Evolutionary conservation across 1,140 invertebrate genomes (phyloP), one percentile per base, ranked within the genome.

Genomic region (Ceratitis capitata): DNA sequence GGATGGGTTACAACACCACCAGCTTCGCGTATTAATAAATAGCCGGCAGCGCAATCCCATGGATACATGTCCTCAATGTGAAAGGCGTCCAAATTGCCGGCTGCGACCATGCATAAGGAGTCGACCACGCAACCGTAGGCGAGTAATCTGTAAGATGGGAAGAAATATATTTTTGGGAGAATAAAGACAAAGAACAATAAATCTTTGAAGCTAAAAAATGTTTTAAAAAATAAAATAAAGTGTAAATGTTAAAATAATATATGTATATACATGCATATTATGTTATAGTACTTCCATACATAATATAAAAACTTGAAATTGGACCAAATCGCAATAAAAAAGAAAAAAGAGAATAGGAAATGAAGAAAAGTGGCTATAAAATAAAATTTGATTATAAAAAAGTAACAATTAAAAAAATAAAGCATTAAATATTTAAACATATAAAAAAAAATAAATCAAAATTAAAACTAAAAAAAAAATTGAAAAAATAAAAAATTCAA

Each of bases 41-140:
- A 93, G n/a, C 94, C 95, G 2, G 95, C 95, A 45, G 95, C 95
- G 84, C 95, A 94, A 88, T 96, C 95, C 95, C 95, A 96, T n/a
- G 93, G 93, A 78, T 95, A 94, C 87, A 96, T 92, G 58, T 95
- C 93, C 90, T 95, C 95, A 87, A 96, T 95, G 84, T 95, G 94
- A 91, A 96, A 97, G 5, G 93, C 95, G 91, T 97, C 96, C n/a
- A 94, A 92, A 87, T 93, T 92, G 29, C 96, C 96, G 88, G 93
- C 93, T 19, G 96, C 96, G 9, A 97, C 94, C 86, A 94, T 94
- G 88, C 95, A 95, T 87, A 97, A 92, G 26, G 96, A 89, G 82
- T 90, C 89, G n/a, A 92, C 89, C 49, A 92, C 89, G 85, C 87
- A 88, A 0, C 88, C 87, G 82, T 90, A 90, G 16, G 89, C 89